Conservation (phyloP, 2,888 invertebrate genomes). For the Meganola albula region DNA sequence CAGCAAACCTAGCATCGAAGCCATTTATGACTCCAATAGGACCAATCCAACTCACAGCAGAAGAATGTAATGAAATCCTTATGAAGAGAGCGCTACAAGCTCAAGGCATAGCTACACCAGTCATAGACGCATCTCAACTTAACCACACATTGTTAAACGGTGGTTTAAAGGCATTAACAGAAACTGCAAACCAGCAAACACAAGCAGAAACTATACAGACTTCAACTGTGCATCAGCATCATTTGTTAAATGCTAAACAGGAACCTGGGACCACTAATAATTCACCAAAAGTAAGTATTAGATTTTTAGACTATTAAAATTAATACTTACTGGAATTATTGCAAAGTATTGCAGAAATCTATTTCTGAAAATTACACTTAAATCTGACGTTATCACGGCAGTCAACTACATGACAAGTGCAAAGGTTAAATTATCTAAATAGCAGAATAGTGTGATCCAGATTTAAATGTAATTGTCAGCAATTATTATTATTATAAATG, state of each 20-base stretch:
- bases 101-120: conserved; percentile 72
- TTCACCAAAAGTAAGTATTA: conserved; percentile 66
- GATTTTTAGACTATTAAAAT: no score
- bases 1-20: conserved; percentile 67
- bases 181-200: conserved; percentile 44
- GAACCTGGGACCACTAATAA: conserved; percentile 79
- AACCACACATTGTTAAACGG: conserved; percentile 68
- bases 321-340: no score
- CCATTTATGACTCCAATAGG: conserved; percentile 85
- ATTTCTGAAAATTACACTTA: no score
- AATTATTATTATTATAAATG: no score
- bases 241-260: conserved; percentile 75
- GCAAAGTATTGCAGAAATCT: no score
- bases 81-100: conserved; percentile 86
- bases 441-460: no score
- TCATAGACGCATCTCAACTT: conserved; percentile 67
- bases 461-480: no score
- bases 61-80: conserved; percentile 87
- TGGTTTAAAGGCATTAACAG: conserved; percentile 57
- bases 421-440: no score
- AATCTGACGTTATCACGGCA: no score
- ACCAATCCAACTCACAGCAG: conserved; percentile 84
- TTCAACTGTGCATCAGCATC: conserved; percentile 59
- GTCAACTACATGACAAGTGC: no score
- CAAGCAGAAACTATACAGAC: conserved; percentile 58